These are phyloP conservation scores for Tolypeutes matacus DNA, from an alignment of 2,797 vertebrate genomes.

Conservation along the genomic window DNA sequence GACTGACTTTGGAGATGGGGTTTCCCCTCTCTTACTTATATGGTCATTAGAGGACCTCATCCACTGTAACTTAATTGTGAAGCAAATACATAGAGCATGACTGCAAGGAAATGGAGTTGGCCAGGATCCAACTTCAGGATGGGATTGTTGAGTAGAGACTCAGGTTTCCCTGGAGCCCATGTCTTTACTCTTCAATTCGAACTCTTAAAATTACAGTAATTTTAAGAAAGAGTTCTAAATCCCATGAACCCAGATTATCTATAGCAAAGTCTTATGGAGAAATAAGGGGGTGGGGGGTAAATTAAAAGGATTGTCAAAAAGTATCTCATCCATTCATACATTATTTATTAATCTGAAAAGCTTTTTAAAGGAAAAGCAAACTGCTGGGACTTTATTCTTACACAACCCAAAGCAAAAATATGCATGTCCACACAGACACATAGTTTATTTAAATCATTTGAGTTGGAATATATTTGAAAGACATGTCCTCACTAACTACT, in stretches of 20 bases:
- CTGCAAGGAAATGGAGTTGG: background rate
- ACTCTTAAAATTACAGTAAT: background rate
- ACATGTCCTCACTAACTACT: slow-evolving; percentile 28
- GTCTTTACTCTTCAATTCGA: background rate
- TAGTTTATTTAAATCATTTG: slow-evolving; percentile 31
- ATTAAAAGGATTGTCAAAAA: background rate
- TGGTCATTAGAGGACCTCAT: background rate
- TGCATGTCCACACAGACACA: background rate
- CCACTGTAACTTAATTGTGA: background rate
- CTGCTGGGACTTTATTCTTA: background rate
- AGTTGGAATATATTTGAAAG: slow-evolving; percentile 59
- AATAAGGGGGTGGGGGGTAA: background rate
- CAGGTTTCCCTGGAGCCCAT: background rate
- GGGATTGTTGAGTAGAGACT: background rate
- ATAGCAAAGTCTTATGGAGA: background rate
- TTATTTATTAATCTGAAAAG: background rate
- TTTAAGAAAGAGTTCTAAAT: background rate
- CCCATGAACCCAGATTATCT: background rate
- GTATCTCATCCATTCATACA: background rate
- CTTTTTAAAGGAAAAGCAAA: slow-evolving; percentile 10
- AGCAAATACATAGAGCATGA: background rate
- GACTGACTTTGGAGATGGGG: background rate
- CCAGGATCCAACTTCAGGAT: background rate
- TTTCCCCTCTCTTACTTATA: slow-evolving; percentile 37
- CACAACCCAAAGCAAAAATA: background rate